Percentiles rank a stretch among this genome's conserved stretches.
These are phyloP conservation scores for Morinoia aosen DNA, from an alignment of 2,888 invertebrate species.

Conservation along the genomic window DNA sequence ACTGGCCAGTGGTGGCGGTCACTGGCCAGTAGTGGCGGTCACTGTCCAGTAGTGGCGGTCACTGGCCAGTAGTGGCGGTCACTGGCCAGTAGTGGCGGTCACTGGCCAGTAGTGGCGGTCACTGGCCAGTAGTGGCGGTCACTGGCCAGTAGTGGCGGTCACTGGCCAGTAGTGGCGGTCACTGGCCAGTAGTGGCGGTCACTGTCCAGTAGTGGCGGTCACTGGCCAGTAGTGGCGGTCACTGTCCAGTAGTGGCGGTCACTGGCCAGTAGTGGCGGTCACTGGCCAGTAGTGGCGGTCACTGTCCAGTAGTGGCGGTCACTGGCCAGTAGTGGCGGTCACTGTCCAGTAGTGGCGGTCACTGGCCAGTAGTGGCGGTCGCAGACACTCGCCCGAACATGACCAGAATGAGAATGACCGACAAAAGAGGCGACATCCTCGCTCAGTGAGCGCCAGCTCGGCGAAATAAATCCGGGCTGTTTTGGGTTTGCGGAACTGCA, in stretches of 20 bases:
- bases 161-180: neutral
- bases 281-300: too few relatives aligned
- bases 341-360: too few relatives aligned
- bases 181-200: neutral
- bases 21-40: too few relatives aligned
- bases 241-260: too few relatives aligned
- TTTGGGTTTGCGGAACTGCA: neutral
- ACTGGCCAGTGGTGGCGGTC: too few relatives aligned
- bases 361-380: neutral
- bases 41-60: neutral
- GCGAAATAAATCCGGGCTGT: neutral
- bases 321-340: too few relatives aligned
- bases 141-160: neutral
- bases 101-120: neutral
- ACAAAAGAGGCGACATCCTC: neutral
- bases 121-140: neutral
- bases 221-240: too few relatives aligned
- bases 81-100: neutral
- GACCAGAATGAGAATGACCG: neutral
- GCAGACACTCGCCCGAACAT: neutral
- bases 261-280: too few relatives aligned
- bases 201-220: neutral
- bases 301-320: too few relatives aligned
- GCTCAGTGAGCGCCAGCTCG: neutral
- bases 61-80: neutral